Percentiles rank a stretch among this genome's conserved stretches.
phyloP scores from a whole-genome alignment of 1,140 invertebrate species.

The Bombus picipes region DNA sequence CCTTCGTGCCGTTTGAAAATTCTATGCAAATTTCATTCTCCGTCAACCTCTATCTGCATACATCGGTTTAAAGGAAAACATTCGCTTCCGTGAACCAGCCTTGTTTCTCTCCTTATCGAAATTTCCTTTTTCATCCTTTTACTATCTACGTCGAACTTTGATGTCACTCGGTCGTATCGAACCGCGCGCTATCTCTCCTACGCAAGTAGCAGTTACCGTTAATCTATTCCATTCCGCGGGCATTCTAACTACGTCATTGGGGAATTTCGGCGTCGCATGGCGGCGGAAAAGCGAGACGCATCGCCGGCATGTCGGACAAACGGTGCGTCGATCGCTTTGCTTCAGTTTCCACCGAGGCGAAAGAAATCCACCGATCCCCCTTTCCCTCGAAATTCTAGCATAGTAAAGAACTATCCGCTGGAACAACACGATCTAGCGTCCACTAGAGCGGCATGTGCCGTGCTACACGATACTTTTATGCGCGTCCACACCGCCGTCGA shows the following conservation, averaged over 20 bases:
- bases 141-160: background rate
- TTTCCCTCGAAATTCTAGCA: constrained; percentile 44
- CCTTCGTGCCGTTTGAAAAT: background rate
- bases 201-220: background rate
- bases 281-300: background rate
- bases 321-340: background rate
- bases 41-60: too few relatives aligned
- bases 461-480: constrained; percentile 67
- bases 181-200: background rate
- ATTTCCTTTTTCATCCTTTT: background rate
- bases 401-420: constrained; percentile 27
- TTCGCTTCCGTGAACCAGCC: background rate
- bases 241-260: background rate
- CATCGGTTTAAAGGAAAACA: too few relatives aligned
- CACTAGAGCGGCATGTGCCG: constrained; percentile 44
- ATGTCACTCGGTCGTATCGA: background rate
- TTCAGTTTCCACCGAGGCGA: background rate
- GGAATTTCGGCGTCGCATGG: background rate
- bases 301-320: background rate
- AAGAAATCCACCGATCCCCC: constrained; percentile 16
- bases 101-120: background rate
- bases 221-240: background rate
- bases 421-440: constrained; percentile 39
- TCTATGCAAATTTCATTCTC: background rate
- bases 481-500: constrained; percentile 58